These are phyloP conservation scores for Triops longicaudatus DNA, from an alignment of 1,140 invertebrate genomes.

Conservation along the genomic window DNA sequence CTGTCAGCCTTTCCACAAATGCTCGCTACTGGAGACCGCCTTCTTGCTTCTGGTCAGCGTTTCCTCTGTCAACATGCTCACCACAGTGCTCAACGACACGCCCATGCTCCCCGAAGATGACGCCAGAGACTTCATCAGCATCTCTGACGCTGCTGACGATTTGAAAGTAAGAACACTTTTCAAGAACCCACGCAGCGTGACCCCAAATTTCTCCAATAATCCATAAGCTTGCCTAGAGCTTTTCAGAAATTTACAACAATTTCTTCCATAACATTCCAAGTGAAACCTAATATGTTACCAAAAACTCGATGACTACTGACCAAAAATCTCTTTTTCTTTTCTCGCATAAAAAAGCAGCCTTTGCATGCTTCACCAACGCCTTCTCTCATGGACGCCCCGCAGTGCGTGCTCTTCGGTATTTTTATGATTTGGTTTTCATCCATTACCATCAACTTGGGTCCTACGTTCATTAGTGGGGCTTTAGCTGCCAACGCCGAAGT, in stretches of 20 bases:
- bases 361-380: conserved; percentile 5
- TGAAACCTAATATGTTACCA: too few species aligned
- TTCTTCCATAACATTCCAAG: too few species aligned
- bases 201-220: too few species aligned
- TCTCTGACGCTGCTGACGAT: conserved; percentile 13
- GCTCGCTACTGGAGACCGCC: conserved; percentile 78
- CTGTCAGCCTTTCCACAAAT: conserved; percentile 74
- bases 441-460: conserved; percentile 82
- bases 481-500: conserved; percentile 70
- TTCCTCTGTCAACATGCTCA: conserved; percentile 82
- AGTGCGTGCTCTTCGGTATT: conserved; percentile 82
- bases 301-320: too few species aligned
- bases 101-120: conserved; percentile 64
- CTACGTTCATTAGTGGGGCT: conserved; percentile 77
- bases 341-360: neutral
- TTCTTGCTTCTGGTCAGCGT: conserved; percentile 81
- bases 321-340: neutral
- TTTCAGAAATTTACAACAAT: too few species aligned
- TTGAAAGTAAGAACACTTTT: conserved; percentile 14
- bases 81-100: conserved; percentile 79
- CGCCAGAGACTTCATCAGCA: conserved; percentile 29
- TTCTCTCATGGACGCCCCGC: conserved; percentile 62
- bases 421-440: conserved; percentile 89
- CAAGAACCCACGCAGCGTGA: neutral
- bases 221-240: too few species aligned